A percentile compares a stretch with the other conserved stretches of the same genome.
These are phyloP conservation scores for Dasysyrphus tricinctus DNA, from an alignment of 2,888 invertebrate species.

Conservation along the genomic window DNA sequence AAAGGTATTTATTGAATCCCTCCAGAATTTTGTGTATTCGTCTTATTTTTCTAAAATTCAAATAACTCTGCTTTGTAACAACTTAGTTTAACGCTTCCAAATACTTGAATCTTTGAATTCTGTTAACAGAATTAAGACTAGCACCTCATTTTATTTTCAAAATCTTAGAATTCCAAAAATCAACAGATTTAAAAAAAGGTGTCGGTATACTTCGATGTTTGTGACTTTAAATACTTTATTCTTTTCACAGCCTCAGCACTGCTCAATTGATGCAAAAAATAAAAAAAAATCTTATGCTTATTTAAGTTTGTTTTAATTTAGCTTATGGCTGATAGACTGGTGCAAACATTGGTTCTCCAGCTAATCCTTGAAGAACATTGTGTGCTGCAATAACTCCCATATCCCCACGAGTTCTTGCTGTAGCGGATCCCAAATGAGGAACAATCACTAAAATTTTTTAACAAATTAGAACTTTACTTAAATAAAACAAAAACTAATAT, in stretches of 20 bases:
- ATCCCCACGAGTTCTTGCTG: conserved; percentile 88
- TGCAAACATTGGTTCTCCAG: conserved; percentile 88
- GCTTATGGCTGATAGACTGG: conserved; percentile 84
- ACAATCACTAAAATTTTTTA: conserved; percentile 87
- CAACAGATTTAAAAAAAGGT: no score
- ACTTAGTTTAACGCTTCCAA: no score
- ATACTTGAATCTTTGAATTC: no score
- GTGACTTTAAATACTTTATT: neutral
- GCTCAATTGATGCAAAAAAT: neutral
- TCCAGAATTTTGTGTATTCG: no score
- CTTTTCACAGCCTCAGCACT: neutral
- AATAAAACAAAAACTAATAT: neutral
- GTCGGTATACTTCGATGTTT: no score
- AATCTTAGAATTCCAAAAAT: no score
- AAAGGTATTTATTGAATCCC: no score
- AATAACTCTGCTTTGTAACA: no score
- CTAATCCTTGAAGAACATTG: conserved; percentile 91
- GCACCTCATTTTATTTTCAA: no score
- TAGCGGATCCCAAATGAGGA: conserved; percentile 95
- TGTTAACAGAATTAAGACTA: no score
- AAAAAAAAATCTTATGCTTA: neutral
- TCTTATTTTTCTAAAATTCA: no score
- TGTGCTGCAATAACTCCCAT: conserved; percentile 91
- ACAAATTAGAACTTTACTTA: no score
- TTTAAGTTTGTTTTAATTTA: neutral